A percentile compares a stretch with the other conserved stretches of the same genome.
These are phyloP conservation scores for Phallusia fumigata DNA, from an alignment of 23 tunicate species.

Conservation along the genomic window DNA sequence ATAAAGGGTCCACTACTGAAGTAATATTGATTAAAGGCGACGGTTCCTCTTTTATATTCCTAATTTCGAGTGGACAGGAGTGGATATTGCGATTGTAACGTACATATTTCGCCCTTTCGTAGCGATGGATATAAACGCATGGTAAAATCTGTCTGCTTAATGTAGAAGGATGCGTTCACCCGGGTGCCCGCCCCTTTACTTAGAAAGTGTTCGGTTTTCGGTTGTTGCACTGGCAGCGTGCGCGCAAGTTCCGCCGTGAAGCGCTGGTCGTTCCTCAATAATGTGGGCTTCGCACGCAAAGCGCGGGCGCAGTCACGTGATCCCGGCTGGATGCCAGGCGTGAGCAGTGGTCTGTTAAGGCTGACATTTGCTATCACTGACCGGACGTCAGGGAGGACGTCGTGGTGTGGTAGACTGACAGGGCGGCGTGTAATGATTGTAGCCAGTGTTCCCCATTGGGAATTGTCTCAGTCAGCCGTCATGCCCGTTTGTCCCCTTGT, in stretches of 20 bases:
- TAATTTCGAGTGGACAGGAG: too few relatives aligned
- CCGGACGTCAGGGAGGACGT: neutral
- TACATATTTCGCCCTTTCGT: too few relatives aligned
- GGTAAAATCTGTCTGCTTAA: neutral
- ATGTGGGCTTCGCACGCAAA: conserved; percentile 5
- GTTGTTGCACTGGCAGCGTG: neutral
- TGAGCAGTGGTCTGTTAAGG: neutral
- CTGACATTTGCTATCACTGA: neutral
- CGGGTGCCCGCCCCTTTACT: neutral
- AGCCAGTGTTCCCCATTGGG: neutral
- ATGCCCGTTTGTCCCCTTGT: neutral
- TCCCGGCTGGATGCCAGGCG: neutral
- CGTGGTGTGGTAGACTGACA: too few relatives aligned
- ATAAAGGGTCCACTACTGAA: too few relatives aligned
- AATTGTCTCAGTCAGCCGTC: neutral
- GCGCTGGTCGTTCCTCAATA: neutral
- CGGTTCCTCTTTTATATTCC: too few relatives aligned
- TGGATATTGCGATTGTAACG: too few relatives aligned
- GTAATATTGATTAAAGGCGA: too few relatives aligned
- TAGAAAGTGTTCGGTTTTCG: neutral
- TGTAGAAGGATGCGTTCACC: neutral
- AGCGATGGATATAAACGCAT: too few relatives aligned
- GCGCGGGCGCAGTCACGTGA: neutral
- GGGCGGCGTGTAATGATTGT: neutral
- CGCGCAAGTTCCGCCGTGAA: neutral